A percentile compares a stretch with the other conserved stretches of the same genome.
Evolutionary conservation across 2,113 vertebrate species (phyloP).

Genomic region (Megalops atlanticus): DNA sequence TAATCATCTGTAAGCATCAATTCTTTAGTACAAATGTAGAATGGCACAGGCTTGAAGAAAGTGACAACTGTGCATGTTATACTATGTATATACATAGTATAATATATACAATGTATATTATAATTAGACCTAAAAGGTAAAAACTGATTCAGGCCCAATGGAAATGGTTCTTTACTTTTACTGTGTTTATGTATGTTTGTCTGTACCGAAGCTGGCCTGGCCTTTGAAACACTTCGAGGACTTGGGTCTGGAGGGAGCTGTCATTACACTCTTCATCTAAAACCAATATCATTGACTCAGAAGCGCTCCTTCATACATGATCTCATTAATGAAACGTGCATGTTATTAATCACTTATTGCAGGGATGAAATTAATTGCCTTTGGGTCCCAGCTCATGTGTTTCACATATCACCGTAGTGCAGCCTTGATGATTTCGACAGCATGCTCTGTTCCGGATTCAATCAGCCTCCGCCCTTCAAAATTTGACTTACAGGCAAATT

Average conservation of each 20-base stretch:
- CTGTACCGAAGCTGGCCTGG: not conserved
- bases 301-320: not conserved
- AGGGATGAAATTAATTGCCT: not conserved
- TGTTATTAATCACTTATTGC: constrained; percentile 14
- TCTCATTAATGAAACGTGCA: not conserved
- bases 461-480: not conserved
- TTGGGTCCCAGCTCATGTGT: not conserved
- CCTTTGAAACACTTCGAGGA: not conserved
- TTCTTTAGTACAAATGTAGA: too few species aligned
- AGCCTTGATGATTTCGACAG: not conserved
- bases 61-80: too few species aligned
- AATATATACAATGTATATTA: too few species aligned
- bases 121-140: not conserved
- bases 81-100: too few species aligned
- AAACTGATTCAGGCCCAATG: not conserved
- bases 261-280: not conserved
- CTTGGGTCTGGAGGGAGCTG: not conserved
- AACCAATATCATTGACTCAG: not conserved
- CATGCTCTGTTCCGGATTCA: too few species aligned
- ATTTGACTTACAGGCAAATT: not conserved
- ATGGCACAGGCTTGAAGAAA: too few species aligned
- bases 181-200: not conserved
- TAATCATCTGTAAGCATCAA: too few species aligned
- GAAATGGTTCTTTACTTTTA: not conserved
- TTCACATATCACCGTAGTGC: not conserved